These are phyloP conservation scores for Stigmatopora nigra DNA, from an alignment of 2,113 vertebrate species.

Conservation along the genomic window DNA sequence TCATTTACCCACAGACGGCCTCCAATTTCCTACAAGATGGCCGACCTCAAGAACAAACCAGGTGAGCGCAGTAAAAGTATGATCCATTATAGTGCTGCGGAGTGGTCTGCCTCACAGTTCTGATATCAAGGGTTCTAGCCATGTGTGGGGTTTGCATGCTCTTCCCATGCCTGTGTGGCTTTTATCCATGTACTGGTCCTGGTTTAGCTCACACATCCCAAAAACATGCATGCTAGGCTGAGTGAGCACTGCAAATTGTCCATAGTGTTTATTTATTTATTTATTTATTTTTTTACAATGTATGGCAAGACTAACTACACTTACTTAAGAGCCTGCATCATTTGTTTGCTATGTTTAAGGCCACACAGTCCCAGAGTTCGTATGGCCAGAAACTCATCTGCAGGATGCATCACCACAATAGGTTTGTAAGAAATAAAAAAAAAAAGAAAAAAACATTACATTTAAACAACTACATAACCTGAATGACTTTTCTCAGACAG, in stretches of 20 bases:
- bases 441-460: background rate
- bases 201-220: too few species aligned
- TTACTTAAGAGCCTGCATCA: background rate
- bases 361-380: conserved; percentile 81
- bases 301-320: background rate
- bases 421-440: conserved; percentile 66
- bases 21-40: conserved; percentile 62
- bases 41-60: conserved; percentile 59
- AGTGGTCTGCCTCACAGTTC: too few species aligned
- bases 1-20: conserved; percentile 79
- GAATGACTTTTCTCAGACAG: conserved; percentile 66
- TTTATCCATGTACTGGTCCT: too few species aligned
- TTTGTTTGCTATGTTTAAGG: conserved; percentile 54
- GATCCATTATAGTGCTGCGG: background rate
- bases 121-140: too few species aligned
- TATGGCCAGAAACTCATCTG: conserved; percentile 64
- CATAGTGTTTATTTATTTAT: too few species aligned
- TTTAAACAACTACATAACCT: background rate
- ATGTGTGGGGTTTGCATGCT: too few species aligned
- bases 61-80: conserved; percentile 42
- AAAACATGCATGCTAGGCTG: too few species aligned
- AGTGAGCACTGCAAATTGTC: too few species aligned
- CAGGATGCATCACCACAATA: conserved; percentile 80
- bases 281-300: background rate
- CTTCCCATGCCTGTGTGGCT: too few species aligned